phyloP scores from a whole-genome alignment of 2,888 invertebrate genomes.

The Drosophila eohydei region DNA sequence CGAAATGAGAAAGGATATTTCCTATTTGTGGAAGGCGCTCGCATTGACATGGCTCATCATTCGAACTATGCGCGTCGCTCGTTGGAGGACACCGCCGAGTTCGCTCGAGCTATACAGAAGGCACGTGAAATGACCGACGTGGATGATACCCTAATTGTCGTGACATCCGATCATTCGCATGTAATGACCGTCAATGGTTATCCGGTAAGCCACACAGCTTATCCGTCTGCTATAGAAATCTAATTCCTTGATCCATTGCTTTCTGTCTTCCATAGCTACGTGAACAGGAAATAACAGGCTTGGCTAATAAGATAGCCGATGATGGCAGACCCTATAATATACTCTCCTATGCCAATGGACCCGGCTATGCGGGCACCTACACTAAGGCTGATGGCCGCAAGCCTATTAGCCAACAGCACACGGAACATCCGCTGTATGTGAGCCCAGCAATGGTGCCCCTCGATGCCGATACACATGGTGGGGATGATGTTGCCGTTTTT shows the following conservation, averaged over 20 bases:
- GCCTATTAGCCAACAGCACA: conserved; percentile 61
- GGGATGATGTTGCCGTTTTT: conserved; percentile 92
- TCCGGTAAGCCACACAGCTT: conserved; percentile 85
- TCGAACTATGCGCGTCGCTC: conserved; percentile 89
- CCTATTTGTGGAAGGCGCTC: conserved; percentile 89
- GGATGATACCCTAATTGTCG: conserved; percentile 92
- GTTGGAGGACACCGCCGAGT: conserved; percentile 92
- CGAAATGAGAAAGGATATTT: conserved; percentile 89
- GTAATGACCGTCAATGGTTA: conserved; percentile 92
- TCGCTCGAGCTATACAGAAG: conserved; percentile 89
- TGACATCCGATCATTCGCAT: conserved; percentile 93
- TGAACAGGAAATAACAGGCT: conserved; percentile 87
- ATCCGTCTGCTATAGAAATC: background rate
- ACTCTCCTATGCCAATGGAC: conserved; percentile 91
- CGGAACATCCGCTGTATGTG: conserved; percentile 75
- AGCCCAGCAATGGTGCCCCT: conserved; percentile 88
- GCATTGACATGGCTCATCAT: conserved; percentile 87
- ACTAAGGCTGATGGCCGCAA: conserved; percentile 69
- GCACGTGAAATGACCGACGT: conserved; percentile 88
- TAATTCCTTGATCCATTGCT: background rate
- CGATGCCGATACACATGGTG: conserved; percentile 89
- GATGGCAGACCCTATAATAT: conserved; percentile 89
- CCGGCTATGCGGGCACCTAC: conserved; percentile 86
- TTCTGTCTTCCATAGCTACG: conserved; percentile 75
- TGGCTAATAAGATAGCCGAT: conserved; percentile 85